These are phyloP conservation scores for Hiodon tergisus DNA, from an alignment of 2,113 vertebrate species.

Conservation along the genomic window DNA sequence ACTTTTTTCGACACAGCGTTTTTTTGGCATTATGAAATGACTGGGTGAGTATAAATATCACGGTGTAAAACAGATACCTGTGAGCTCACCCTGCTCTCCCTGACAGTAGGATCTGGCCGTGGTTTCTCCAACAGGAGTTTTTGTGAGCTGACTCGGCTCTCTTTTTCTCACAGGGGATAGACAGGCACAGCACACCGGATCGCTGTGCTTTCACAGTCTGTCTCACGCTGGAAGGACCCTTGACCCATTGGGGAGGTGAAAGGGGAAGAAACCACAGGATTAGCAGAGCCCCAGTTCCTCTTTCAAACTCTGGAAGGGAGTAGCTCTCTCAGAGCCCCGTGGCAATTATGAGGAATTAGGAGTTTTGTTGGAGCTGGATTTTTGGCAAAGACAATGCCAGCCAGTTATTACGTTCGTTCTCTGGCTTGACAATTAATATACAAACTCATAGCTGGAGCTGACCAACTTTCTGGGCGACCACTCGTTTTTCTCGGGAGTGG, in stretches of 20 bases:
- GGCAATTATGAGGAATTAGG: constrained; percentile 42
- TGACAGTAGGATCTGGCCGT: constrained; percentile 26
- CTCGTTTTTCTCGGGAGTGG: constrained; percentile 14
- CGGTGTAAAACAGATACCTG: too few species aligned
- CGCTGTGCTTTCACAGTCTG: constrained; percentile 16
- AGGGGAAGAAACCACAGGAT: constrained; percentile 40
- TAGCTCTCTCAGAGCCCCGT: constrained; percentile 20
- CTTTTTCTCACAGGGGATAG: constrained; percentile 30
- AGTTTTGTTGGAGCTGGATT: constrained; percentile 39
- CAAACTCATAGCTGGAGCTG: constrained; percentile 20
- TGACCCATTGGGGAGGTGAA: constrained; percentile 30
- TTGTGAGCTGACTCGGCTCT: constrained; percentile 27
- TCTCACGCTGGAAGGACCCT: constrained; percentile 31
- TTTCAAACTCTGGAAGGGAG: constrained; percentile 36
- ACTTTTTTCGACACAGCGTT: too few species aligned
- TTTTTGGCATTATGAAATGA: too few species aligned
- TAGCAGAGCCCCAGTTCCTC: constrained; percentile 37
- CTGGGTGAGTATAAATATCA: too few species aligned
- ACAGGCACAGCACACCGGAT: constrained; percentile 29
- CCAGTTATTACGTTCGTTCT: constrained; percentile 27
- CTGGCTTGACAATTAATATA: constrained; percentile 35
- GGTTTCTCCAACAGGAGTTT: constrained; percentile 30
- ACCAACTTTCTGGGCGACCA: constrained; percentile 22
- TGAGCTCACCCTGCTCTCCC: too few species aligned
- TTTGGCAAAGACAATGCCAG: constrained; percentile 26